Conservation (phyloP, 2,888 invertebrate genomes). For the Lepidocyrtinus sp. region DNA sequence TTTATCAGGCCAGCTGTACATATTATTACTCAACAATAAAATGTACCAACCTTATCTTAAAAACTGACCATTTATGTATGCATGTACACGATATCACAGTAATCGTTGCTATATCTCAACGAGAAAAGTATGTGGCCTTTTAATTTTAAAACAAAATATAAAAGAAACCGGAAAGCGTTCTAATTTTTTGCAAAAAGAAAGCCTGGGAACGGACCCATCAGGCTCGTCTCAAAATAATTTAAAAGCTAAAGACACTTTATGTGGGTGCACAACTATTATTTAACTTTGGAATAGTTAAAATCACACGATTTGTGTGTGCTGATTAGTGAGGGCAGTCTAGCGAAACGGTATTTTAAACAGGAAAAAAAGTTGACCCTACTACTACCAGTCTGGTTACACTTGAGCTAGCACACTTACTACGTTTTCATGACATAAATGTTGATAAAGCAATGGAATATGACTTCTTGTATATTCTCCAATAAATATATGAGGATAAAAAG, state of each 20-base stretch:
- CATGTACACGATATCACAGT: no score
- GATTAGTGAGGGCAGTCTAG: slow-evolving; percentile 61
- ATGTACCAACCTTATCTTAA: background rate
- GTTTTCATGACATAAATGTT: slow-evolving; percentile 6
- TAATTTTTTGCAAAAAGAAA: slow-evolving; percentile 56
- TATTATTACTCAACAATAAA: no score
- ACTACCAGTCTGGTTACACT: slow-evolving; percentile 60
- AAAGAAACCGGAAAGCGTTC: slow-evolving; percentile 48
- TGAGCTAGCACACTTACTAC: slow-evolving; percentile 62
- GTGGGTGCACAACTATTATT: slow-evolving; percentile 18
- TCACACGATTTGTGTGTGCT: slow-evolving; percentile 31
- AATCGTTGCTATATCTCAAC: no score
- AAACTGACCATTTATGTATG: slow-evolving; percentile 4
- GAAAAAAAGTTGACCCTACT: slow-evolving; percentile 59
- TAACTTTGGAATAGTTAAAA: slow-evolving; percentile 29
- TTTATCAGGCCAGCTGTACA: no score
- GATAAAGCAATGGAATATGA: slow-evolving; percentile 11
- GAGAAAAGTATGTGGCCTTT: slow-evolving; percentile 22
- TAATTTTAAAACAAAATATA: slow-evolving; percentile 33
- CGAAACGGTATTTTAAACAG: slow-evolving; percentile 62
- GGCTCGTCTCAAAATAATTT: slow-evolving; percentile 6
- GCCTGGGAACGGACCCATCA: slow-evolving; percentile 60
- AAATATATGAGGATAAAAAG: background rate
- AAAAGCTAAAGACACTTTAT: background rate
- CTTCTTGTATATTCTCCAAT: background rate